Conservation (phyloP, 1,140 invertebrate genomes). For the Agrilus planipennis region DNA sequence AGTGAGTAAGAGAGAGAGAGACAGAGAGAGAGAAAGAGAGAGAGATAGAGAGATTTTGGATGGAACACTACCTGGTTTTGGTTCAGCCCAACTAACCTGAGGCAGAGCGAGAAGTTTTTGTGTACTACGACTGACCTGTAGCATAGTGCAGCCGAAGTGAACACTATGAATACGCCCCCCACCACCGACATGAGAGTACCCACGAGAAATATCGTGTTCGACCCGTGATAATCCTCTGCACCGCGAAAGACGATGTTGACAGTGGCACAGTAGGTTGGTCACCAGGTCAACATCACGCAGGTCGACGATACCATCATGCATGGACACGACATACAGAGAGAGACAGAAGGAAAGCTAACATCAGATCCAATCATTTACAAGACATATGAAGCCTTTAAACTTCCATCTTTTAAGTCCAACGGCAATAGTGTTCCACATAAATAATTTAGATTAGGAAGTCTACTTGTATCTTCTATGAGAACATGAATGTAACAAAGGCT, state of each 20-base stretch:
- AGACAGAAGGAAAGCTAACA: constrained; percentile 33
- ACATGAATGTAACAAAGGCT: too few relatives aligned
- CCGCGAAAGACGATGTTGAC: constrained; percentile 25
- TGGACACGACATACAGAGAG: constrained; percentile 17
- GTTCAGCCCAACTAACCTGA: constrained; percentile 77
- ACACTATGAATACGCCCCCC: constrained; percentile 95
- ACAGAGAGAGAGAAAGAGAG: too few relatives aligned
- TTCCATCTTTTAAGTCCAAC: too few relatives aligned
- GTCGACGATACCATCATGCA: constrained; percentile 19
- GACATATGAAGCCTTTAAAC: too few relatives aligned
- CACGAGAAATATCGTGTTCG: constrained; percentile 91
- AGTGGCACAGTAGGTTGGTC: constrained; percentile 30
- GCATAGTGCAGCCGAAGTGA: constrained; percentile 96
- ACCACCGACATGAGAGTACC: constrained; percentile 96
- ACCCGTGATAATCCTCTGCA: constrained; percentile 85
- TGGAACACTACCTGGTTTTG: constrained; percentile 34
- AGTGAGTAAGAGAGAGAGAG: too few relatives aligned
- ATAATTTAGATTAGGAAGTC: too few relatives aligned
- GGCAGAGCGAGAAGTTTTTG: constrained; percentile 93
- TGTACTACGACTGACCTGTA: constrained; percentile 98
- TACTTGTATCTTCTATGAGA: too few relatives aligned
- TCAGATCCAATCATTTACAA: constrained; percentile 23
- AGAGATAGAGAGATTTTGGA: too few relatives aligned
- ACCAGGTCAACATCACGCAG: too few relatives aligned
- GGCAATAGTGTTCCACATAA: too few relatives aligned